Conservation (phyloP, 2,113 vertebrate species). For the Microtus montanus region DNA sequence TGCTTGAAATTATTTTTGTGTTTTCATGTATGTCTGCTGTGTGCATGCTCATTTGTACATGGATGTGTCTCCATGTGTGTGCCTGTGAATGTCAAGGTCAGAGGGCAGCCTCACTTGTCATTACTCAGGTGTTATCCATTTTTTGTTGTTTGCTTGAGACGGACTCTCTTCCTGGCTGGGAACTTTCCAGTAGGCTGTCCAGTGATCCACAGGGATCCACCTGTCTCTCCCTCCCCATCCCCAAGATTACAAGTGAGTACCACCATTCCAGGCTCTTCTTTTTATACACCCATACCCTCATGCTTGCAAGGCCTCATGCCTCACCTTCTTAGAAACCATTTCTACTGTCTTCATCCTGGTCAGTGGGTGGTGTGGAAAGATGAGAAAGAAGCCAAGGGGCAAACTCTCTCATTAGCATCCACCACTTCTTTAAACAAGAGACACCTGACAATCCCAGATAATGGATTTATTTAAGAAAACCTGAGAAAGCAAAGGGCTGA, state of each 20-base stretch:
- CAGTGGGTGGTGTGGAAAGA: neutral
- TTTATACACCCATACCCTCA: neutral
- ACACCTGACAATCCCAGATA: conserved; percentile 12
- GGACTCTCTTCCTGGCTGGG: neutral
- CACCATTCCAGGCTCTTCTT: too few relatives aligned
- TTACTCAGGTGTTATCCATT: neutral
- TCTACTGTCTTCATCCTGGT: neutral
- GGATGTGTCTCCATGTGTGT: neutral
- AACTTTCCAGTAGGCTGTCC: neutral
- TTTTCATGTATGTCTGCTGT: neutral
- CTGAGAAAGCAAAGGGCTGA: conserved; percentile 36
- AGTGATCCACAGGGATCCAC: too few relatives aligned
- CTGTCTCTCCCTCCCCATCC: neutral
- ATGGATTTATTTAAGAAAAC: conserved; percentile 34
- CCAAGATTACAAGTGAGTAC: too few relatives aligned
- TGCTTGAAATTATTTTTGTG: neutral
- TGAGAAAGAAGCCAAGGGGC: neutral
- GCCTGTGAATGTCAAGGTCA: neutral
- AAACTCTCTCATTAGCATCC: neutral
- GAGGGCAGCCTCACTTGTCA: neutral
- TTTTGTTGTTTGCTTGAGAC: neutral
- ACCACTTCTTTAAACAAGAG: neutral
- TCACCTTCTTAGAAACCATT: neutral
- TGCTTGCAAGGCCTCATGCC: neutral
- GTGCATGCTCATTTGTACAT: neutral